A percentile compares a stretch with the other conserved stretches of the same genome.
Evolutionary conservation across 2,113 vertebrate species (phyloP).

Genomic region (Antigone vipio): DNA sequence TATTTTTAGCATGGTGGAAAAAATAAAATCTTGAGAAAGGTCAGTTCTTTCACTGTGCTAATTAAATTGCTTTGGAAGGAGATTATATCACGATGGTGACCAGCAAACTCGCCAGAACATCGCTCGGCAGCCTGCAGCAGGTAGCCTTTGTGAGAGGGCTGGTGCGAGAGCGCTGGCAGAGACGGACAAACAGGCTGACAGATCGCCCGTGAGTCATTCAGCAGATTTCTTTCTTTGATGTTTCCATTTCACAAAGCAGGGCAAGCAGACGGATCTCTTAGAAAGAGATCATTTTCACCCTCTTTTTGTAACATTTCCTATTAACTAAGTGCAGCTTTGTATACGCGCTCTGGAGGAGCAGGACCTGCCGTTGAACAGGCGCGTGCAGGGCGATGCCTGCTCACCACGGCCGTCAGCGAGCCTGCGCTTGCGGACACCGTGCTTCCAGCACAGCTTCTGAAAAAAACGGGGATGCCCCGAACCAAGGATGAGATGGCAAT

Average conservation of each 20-base stretch:
- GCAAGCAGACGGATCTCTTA: neutral
- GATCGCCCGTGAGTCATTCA: neutral
- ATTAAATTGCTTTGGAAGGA: constrained; percentile 74
- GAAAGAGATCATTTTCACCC: neutral
- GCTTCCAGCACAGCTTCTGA: too few species aligned
- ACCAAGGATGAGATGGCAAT: accelerated
- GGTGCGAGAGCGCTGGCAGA: neutral
- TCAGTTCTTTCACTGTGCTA: constrained; percentile 72
- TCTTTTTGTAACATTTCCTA: neutral
- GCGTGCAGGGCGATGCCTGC: neutral
- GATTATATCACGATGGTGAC: constrained; percentile 68
- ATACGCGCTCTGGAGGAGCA: neutral
- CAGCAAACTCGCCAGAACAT: neutral
- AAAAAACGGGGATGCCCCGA: accelerated
- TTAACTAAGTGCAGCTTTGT: neutral
- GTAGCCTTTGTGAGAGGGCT: neutral
- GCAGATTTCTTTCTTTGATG: neutral
- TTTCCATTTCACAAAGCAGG: neutral
- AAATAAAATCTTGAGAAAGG: constrained; percentile 75
- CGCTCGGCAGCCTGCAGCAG: neutral
- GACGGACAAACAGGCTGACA: neutral
- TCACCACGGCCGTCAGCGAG: accelerated
- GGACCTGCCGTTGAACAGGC: accelerated
- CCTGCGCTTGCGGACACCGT: accelerated
- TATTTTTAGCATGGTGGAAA: constrained; percentile 75